Evolutionary conservation across 2,797 vertebrate species (phyloP), one percentile per base, ranked within the genome.

Genomic region (Girardinus metallicus): DNA sequence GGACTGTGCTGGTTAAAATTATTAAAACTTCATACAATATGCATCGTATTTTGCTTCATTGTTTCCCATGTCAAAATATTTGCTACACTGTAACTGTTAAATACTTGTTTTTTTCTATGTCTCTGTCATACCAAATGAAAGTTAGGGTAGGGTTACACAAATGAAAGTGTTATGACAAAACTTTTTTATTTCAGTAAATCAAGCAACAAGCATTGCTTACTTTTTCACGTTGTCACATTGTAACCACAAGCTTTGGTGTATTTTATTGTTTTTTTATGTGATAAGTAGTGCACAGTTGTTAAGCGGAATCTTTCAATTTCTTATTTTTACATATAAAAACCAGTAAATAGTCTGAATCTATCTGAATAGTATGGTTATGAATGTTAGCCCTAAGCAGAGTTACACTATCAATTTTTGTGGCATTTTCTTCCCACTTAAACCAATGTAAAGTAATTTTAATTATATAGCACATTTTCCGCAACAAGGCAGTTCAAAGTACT

Each of bases 31-130:
- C 12, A 39, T 26, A 43, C 23, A 41, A 23, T 23, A 1, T 66
- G 34, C 9, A 39, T 68, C 10, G 15, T n/a, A n/a, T 70, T 7
- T n/a, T 43, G 66, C 23, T 70, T 1, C 26, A 43, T 43, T 70
- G 13, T 76, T 70, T 75, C 51, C 10, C 21, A 73, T 29, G 31
- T 51, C 39, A 77, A 81, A 72, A 55, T 49, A 43, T 11, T 47
- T 39, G n/a, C 26, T 39, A 47, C 64, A 43, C 64, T 13, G 10
- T 23, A 26, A 12, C 36, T 49, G 79, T 62, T 57, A 29, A 18
- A 47, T 18, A 77, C 36, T 70, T 43, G 74, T 26, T 36, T 36
- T 57, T 68, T 68, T 68, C 34, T 68, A 10, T 68, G 5, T 23
- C 39, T 68, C 64, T 68, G 64, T 9, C 5, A 26, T 26, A 68